phyloP scores from a whole-genome alignment of 2,888 invertebrate species.

The Drosophila borborema region DNA sequence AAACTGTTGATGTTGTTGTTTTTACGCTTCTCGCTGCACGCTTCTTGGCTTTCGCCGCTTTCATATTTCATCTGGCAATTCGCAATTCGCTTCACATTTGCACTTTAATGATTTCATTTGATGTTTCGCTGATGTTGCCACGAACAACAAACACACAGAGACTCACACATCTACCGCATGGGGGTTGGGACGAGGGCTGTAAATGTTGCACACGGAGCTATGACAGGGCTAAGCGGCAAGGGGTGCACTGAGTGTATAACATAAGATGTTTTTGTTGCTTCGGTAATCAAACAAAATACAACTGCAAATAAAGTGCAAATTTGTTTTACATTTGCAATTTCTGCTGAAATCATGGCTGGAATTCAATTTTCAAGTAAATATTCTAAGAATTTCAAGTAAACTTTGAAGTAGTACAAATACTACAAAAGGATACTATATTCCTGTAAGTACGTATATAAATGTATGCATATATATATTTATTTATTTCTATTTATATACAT shows the following conservation, averaged over 20 bases:
- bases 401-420: not conserved
- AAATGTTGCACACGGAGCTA: conserved; percentile 16
- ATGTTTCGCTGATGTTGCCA: conserved; percentile 50
- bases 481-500: not conserved
- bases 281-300: conserved; percentile 5
- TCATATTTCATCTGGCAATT: conserved; percentile 47
- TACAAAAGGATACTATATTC: not conserved
- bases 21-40: conserved; percentile 4
- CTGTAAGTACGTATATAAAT: too few species aligned
- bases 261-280: conserved; percentile 29
- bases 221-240: not conserved
- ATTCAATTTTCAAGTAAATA: not conserved
- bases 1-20: conserved; percentile 12
- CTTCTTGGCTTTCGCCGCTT: conserved; percentile 16
- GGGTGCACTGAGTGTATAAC: not conserved
- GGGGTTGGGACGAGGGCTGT: conserved; percentile 13
- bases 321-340: conserved; percentile 27
- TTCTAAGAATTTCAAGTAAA: not conserved
- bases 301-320: conserved; percentile 18
- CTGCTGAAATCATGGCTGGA: conserved; percentile 8
- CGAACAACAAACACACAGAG: conserved; percentile 22
- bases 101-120: conserved; percentile 76
- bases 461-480: too few species aligned
- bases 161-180: not conserved
- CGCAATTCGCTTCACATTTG: conserved; percentile 77